These are phyloP conservation scores for Mormyrus lacerda DNA, from an alignment of 2,113 vertebrate species.

Conservation along the genomic window DNA sequence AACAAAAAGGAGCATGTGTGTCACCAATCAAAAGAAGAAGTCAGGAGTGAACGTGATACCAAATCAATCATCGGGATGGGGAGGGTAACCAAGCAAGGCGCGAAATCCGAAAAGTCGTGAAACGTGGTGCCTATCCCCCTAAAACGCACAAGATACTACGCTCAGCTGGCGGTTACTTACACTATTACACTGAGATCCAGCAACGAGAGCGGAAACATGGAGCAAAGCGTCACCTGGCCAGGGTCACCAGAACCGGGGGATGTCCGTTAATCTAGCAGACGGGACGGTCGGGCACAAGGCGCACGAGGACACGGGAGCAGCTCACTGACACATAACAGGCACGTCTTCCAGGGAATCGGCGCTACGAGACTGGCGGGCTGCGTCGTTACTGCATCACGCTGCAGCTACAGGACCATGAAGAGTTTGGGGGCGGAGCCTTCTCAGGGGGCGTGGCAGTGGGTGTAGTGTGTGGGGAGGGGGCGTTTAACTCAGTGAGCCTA, in stretches of 20 bases:
- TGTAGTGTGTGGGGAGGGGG: constrained; percentile 10
- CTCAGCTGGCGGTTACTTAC: not conserved
- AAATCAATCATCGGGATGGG: not conserved
- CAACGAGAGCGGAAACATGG: not conserved
- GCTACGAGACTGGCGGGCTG: not conserved
- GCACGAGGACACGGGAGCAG: constrained; percentile 26
- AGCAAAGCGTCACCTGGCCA: not conserved
- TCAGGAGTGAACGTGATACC: not conserved
- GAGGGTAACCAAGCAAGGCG: not conserved
- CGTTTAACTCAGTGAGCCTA: constrained; percentile 44
- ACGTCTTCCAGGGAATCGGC: constrained; percentile 28
- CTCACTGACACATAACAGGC: constrained; percentile 36
- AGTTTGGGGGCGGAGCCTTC: not conserved
- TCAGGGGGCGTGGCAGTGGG: too few species aligned
- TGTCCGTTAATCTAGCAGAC: constrained; percentile 33
- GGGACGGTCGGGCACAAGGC: constrained; percentile 2
- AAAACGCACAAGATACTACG: not conserved
- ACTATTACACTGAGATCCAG: not conserved
- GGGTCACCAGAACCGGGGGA: not conserved
- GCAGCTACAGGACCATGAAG: not conserved
- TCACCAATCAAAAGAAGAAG: not conserved
- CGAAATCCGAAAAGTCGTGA: not conserved
- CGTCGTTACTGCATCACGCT: not conserved
- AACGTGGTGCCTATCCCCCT: not conserved
- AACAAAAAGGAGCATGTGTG: not conserved